Percentiles rank a stretch among this genome's conserved stretches.
Conservation (phyloP, 2,797 vertebrate species). For the Mus spretus region DNA sequence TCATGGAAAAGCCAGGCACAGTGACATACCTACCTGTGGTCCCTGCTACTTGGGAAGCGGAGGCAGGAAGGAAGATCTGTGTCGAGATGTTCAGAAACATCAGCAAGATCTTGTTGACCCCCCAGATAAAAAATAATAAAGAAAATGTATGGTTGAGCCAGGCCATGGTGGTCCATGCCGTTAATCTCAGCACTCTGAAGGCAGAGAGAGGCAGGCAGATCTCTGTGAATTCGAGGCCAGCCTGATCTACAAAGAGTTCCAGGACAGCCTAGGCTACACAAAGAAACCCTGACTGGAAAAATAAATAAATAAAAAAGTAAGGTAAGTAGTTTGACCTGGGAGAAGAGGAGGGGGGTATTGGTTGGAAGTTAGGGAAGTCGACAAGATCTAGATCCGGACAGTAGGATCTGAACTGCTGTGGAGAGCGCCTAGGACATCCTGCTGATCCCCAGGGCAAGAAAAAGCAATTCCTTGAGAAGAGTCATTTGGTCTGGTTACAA, state of each 20-base stretch:
- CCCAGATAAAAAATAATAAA: not conserved
- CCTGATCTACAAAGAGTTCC: no score
- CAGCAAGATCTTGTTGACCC: not conserved
- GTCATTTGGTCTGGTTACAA: not conserved
- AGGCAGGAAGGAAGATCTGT: not conserved
- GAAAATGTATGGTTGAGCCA: not conserved
- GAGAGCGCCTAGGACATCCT: not conserved
- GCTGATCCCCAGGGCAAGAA: not conserved
- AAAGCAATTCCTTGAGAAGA: not conserved
- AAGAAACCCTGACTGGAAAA: not conserved
- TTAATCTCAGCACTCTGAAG: not conserved
- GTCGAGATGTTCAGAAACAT: not conserved
- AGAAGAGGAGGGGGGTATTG: not conserved
- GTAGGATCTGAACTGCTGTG: not conserved
- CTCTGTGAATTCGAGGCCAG: not conserved
- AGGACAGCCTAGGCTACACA: not conserved
- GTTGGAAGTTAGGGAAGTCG: not conserved
- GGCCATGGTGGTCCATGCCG: not conserved
- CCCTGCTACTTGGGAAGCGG: not conserved
- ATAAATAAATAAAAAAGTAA: not conserved
- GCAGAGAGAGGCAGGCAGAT: not conserved
- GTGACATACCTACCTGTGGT: not conserved
- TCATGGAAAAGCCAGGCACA: not conserved
- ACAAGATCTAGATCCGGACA: not conserved
- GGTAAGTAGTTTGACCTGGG: not conserved